Conservation (phyloP, 2,888 invertebrate genomes). For the Ernsta delagoae region DNA sequence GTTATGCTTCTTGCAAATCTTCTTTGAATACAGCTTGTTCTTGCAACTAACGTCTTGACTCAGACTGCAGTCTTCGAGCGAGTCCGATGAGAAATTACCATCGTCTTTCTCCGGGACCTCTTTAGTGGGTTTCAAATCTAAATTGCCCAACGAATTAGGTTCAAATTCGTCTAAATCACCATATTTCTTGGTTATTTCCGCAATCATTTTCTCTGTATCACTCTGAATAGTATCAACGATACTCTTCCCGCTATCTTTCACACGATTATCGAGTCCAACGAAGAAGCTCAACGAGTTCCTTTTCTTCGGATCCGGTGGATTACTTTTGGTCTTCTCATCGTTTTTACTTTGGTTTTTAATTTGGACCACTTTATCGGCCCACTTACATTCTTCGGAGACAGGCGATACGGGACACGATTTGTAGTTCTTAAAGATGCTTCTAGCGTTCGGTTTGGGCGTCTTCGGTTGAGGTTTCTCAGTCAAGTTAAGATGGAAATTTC, state of each 20-base stretch:
- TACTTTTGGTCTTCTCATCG: slow-evolving; percentile 56
- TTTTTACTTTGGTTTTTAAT: slow-evolving; percentile 51
- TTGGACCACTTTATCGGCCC: slow-evolving; percentile 79
- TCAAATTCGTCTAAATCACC: slow-evolving; percentile 85
- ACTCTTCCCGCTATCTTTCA: slow-evolving; percentile 74
- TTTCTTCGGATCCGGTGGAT: slow-evolving; percentile 77
- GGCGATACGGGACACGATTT: slow-evolving; percentile 93
- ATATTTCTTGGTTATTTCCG: slow-evolving; percentile 87
- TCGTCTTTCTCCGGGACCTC: slow-evolving; percentile 81
- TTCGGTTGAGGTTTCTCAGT: slow-evolving; percentile 68
- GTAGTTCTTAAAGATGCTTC: slow-evolving; percentile 87
- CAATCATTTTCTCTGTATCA: slow-evolving; percentile 87
- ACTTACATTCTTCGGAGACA: slow-evolving; percentile 91
- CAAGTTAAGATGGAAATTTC: slow-evolving; percentile 74
- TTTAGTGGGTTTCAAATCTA: slow-evolving; percentile 73
- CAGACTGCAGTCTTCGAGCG: slow-evolving; percentile 89
- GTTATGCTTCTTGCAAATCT: slow-evolving; percentile 81
- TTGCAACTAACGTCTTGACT: slow-evolving; percentile 81
- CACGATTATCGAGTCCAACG: slow-evolving; percentile 82
- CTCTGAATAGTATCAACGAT: slow-evolving; percentile 86
- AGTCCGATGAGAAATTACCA: slow-evolving; percentile 91
- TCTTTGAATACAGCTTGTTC: slow-evolving; percentile 81
- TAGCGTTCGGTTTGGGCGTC: slow-evolving; percentile 65
- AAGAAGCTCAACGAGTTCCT: slow-evolving; percentile 88
- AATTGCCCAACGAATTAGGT: slow-evolving; percentile 58